phyloP scores from a whole-genome alignment of 2,797 vertebrate species.

The Dicrostonyx torquatus region DNA sequence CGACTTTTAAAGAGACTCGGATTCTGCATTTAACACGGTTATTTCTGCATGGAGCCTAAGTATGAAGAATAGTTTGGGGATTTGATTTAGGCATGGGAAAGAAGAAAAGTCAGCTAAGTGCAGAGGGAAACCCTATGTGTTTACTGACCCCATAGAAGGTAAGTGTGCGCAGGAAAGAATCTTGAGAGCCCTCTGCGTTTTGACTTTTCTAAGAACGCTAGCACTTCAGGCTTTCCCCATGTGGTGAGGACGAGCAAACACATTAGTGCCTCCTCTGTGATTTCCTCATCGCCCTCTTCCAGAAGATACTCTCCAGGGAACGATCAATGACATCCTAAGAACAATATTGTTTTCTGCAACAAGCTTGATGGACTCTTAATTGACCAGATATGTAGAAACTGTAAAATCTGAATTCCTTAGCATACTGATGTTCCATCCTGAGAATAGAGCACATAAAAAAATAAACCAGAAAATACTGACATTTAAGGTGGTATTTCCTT shows the following conservation, averaged over 20 bases:
- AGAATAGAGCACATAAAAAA: background rate
- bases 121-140: background rate
- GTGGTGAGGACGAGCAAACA: background rate
- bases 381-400: background rate
- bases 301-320: background rate
- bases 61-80: constrained; percentile 22
- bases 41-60: background rate
- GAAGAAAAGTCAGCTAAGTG: background rate
- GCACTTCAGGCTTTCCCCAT: background rate
- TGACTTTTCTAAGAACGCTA: background rate
- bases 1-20: background rate
- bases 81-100: background rate
- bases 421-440: background rate
- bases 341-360: background rate
- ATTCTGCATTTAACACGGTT: background rate
- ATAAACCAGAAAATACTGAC: background rate
- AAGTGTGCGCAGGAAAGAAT: background rate
- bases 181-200: background rate
- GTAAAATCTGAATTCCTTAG: background rate
- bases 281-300: background rate
- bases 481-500: background rate
- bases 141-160: background rate
- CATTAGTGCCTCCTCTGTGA: background rate
- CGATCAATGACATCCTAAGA: background rate
- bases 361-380: background rate